These are phyloP conservation scores for Aplochiton taeniatus DNA, from an alignment of 2,797 vertebrate genomes.

Conservation along the genomic window DNA sequence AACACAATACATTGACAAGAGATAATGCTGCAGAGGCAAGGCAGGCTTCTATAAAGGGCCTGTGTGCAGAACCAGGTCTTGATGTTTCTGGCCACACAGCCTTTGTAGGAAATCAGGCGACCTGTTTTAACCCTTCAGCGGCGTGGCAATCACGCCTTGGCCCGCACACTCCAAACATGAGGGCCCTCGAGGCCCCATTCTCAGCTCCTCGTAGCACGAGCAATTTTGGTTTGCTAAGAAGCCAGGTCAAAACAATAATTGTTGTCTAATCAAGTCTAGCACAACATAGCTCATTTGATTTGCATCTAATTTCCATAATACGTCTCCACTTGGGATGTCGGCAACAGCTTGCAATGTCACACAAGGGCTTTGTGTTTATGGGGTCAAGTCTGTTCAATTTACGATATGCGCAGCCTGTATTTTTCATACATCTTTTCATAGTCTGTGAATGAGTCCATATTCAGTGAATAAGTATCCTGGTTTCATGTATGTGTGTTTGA, in stretches of 20 bases:
- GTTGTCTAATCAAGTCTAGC: conserved; percentile 60
- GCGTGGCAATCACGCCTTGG: conserved; percentile 68
- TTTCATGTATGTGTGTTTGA: background rate
- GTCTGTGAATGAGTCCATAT: no score
- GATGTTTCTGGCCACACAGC: background rate
- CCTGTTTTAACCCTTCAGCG: conserved; percentile 9
- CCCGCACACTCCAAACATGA: conserved; percentile 69
- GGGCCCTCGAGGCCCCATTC: conserved; percentile 74
- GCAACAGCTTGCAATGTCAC: conserved; percentile 32
- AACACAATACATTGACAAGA: no score
- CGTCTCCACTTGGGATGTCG: conserved; percentile 45
- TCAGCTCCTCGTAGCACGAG: conserved; percentile 69
- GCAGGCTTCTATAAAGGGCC: background rate
- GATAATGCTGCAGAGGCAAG: no score
- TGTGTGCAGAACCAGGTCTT: no score
- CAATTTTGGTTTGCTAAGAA: conserved; percentile 67
- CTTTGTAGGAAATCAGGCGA: background rate
- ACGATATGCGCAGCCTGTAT: no score
- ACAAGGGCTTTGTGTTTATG: conserved; percentile 32
- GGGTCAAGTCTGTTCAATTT: no score
- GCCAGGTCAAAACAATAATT: conserved; percentile 75
- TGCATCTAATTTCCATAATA: conserved; percentile 61
- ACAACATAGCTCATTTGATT: conserved; percentile 67
- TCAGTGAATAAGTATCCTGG: no score
- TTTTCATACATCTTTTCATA: no score